phyloP scores from a whole-genome alignment of 2,888 invertebrate genomes.

The Pogonocherus hispidulus region DNA sequence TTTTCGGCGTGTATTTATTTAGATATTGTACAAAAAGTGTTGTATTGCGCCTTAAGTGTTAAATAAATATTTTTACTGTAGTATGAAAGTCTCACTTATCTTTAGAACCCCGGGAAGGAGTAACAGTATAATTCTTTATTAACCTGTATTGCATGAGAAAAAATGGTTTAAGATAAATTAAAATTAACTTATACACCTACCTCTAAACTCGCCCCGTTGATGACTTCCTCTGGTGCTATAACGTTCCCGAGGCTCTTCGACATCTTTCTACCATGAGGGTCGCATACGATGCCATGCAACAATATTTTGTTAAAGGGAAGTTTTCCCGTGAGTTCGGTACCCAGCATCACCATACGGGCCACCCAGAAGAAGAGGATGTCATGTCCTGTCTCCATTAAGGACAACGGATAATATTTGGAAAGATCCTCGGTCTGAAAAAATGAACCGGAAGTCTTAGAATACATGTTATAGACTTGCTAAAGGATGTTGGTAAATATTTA shows the following conservation, averaged over 20 bases:
- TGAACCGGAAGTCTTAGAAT: no score
- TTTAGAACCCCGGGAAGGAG: no score
- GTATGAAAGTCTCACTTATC: no score
- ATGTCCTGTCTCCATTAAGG: conserved; percentile 95
- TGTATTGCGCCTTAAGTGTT: no score
- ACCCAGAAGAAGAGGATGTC: conserved; percentile 99
- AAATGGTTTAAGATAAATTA: no score
- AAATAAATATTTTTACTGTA: no score
- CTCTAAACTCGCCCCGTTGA: conserved; percentile 86
- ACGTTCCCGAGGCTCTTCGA: conserved; percentile 98
- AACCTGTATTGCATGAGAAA: no score
- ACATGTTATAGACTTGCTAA: no score
- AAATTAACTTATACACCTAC: conserved; percentile 63
- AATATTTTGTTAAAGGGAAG: conserved; percentile 95
- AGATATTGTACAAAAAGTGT: no score
- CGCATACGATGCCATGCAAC: conserved; percentile 96
- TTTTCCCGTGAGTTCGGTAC: conserved; percentile 84
- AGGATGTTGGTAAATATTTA: no score
- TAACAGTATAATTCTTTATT: no score
- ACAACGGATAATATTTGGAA: conserved; percentile 81
- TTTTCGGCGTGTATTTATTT: no score
- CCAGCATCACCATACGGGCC: conserved; percentile 98
- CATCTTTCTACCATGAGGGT: conserved; percentile 99
- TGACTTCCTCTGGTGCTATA: conserved; percentile 97
- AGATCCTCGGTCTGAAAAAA: conserved; percentile 71